phyloP scores from a whole-genome alignment of 2,113 vertebrate genomes.

The Charadrius vociferus region DNA sequence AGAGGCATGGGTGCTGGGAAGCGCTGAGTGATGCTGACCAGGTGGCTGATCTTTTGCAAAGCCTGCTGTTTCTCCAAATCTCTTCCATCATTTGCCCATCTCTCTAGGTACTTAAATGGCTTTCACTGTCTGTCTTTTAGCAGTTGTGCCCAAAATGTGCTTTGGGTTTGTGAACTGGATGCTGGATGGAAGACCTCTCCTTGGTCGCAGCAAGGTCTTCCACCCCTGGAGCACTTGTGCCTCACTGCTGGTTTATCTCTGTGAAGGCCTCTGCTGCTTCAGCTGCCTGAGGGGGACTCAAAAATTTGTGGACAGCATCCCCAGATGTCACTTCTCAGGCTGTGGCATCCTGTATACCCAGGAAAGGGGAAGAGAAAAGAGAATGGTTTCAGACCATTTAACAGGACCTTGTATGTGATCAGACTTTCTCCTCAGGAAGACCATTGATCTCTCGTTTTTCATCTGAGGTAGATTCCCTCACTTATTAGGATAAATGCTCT shows the following conservation, averaged over 20 bases:
- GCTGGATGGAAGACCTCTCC: background rate
- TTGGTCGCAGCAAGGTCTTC: background rate
- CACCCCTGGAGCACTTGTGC: background rate
- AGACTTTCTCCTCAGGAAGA: background rate
- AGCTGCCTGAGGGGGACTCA: accelerated
- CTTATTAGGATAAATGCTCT: background rate
- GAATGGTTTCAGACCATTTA: background rate
- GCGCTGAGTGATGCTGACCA: accelerated
- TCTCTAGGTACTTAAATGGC: background rate
- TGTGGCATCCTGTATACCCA: no score
- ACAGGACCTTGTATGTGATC: no score
- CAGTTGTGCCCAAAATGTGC: background rate
- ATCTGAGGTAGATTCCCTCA: background rate
- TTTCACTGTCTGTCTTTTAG: background rate
- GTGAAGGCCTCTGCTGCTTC: background rate
- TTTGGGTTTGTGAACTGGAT: background rate
- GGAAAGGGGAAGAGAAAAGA: background rate
- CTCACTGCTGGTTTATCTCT: background rate
- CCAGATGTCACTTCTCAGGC: background rate
- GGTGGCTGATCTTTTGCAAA: background rate
- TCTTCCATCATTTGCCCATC: background rate
- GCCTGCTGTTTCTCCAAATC: background rate
- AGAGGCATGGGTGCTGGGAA: background rate
- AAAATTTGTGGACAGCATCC: background rate
- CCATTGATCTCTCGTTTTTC: background rate